These are phyloP conservation scores for Boloria euphrosyne DNA, from an alignment of 2,888 invertebrate species.

Conservation along the genomic window DNA sequence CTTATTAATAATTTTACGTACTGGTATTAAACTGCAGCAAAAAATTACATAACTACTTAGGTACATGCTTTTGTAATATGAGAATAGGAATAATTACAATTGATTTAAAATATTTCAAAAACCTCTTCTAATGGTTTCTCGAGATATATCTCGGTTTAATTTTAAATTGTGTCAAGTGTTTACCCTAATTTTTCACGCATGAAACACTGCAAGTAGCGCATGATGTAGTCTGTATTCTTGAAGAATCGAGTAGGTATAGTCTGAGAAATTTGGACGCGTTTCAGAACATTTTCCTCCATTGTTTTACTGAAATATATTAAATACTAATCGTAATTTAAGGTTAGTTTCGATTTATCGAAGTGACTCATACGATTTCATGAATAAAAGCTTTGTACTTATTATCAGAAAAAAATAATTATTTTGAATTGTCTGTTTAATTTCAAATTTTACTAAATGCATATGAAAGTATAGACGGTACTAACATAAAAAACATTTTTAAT, in stretches of 20 bases:
- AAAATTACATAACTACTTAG: too few relatives aligned
- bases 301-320: slow-evolving; percentile 16
- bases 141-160: slow-evolving; percentile 21
- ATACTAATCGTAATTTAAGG: neutral
- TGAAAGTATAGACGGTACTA: too few relatives aligned
- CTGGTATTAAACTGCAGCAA: too few relatives aligned
- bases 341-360: neutral
- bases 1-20: too few relatives aligned
- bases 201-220: slow-evolving; percentile 3
- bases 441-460: too few relatives aligned
- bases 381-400: too few relatives aligned
- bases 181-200: slow-evolving; percentile 18
- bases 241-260: neutral
- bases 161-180: slow-evolving; percentile 34
- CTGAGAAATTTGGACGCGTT: slow-evolving; percentile 17
- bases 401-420: too few relatives aligned
- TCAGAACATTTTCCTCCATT: slow-evolving; percentile 24
- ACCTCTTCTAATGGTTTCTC: slow-evolving; percentile 2
- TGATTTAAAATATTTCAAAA: slow-evolving; percentile 14
- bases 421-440: too few relatives aligned
- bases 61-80: too few relatives aligned
- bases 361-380: slow-evolving; percentile 13
- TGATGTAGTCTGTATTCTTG: slow-evolving; percentile 11
- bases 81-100: slow-evolving; percentile 1
- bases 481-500: too few relatives aligned